Evolutionary conservation across 37 sponge, comb jelly and placozoan species (phyloP).

Genomic region (Halisarca cf. caerulea): DNA sequence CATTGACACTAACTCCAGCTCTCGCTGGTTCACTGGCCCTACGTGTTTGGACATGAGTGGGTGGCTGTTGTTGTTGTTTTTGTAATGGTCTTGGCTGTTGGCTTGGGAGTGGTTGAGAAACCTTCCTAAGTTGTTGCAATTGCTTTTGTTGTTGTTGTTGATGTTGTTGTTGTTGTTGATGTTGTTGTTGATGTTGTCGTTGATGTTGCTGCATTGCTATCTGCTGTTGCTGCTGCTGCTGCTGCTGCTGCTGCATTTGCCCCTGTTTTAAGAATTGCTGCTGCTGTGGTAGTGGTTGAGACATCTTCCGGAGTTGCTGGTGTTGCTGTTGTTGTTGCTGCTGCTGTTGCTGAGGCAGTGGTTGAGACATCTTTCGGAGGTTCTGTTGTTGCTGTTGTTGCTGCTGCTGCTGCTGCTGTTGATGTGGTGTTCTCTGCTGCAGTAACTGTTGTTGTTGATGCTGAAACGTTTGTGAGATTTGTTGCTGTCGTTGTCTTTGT

Average conservation of each 20-base stretch:
- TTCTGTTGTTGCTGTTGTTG: no score
- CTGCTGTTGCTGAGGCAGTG: no score
- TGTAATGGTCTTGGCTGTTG: no score
- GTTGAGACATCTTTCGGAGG: no score
- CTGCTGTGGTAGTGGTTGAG: neutral
- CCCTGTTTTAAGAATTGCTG: neutral
- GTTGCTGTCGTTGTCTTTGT: slow-evolving; percentile 12
- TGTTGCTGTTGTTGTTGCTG: neutral
- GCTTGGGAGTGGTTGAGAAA: neutral
- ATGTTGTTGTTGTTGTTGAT: neutral
- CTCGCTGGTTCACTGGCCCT: no score
- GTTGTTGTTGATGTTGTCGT: slow-evolving; percentile 27
- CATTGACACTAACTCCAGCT: no score
- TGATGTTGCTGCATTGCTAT: slow-evolving; percentile 6
- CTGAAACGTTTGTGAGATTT: neutral
- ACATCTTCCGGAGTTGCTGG: neutral
- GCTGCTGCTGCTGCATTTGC: neutral
- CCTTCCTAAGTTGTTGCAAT: neutral
- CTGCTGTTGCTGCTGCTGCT: slow-evolving; percentile 8
- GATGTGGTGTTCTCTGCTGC: neutral
- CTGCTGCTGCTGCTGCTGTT: no score
- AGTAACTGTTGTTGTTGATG: neutral
- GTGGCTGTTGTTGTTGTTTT: no score
- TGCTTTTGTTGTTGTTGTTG: slow-evolving; percentile 17
- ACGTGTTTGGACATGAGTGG: no score